Base-by-base conservation (phyloP, 2,113 vertebrate species). In the Ctenomys sociabilis region DNA sequence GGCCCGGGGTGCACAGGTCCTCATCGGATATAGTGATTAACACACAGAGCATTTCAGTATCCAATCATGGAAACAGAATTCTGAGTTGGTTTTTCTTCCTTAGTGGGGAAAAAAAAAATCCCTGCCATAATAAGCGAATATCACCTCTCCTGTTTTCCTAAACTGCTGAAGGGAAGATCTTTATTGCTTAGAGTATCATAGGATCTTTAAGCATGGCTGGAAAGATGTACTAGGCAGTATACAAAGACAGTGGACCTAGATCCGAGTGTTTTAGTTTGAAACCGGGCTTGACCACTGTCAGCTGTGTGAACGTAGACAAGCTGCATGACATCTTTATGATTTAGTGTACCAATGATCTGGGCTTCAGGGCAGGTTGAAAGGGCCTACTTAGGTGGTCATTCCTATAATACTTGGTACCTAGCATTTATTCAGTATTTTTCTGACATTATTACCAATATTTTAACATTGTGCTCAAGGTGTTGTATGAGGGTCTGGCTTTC, bases 311-410 rank as follows among this genome's bases (percentile, higher is more conserved):
- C 35, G 37, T 80, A 81, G 35, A 64, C 22, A 94, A 61, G 37
- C 82, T 94, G n/a, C 17, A 43, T 52, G 86, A 88, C 17, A 2
- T 75, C 83, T 68, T 78, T 59, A 52, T 75, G 83, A 32, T 88
- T 54, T 89, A 57, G 52, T 22, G 64, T 32, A 87, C 52, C 85
- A 35, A 85, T 85, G 93, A 81, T 80, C 85, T 83, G 93, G 61
- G 82, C n/a, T 61, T 83, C 63, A 26, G 35, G 78, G 43, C 75
- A 35, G 28, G 26, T 85, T 78, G 91, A 24, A 70, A 78, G 70
- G 82, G 81, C 22, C 73, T 45, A 40, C 6, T 35, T 89, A 68
- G 16, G 40, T 75, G 32, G 3, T 63, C 16, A 61, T 77, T 70
- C 10, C 16, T 77, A 37, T 45, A 88, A 85, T 82, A 5, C 66